A percentile compares a stretch with the other conserved stretches of the same genome.
phyloP scores from a whole-genome alignment of 2,113 vertebrate genomes.

The Proteles cristata region DNA sequence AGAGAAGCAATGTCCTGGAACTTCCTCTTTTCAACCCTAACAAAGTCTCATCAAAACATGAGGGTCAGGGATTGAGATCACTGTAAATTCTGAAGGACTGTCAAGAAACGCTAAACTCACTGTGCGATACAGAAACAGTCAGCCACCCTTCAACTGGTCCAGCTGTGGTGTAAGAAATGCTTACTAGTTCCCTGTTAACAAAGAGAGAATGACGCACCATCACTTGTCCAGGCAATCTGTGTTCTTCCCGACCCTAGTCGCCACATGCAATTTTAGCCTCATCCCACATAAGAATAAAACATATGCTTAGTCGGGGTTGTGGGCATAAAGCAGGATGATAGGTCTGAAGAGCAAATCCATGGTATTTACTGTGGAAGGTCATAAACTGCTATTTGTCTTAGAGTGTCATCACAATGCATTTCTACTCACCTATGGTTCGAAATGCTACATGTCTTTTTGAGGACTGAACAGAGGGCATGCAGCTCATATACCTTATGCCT shows the following conservation, averaged over 20 bases:
- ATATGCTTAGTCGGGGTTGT: neutral
- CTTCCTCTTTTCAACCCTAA: neutral
- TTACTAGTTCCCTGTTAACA: neutral
- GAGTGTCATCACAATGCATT: neutral
- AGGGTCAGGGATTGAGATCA: neutral
- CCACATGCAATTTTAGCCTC: neutral
- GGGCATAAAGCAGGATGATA: neutral
- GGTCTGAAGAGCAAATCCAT: neutral
- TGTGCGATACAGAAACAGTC: neutral
- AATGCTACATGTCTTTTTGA: neutral
- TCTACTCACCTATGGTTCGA: neutral
- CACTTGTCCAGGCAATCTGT: neutral
- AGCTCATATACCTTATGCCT: neutral
- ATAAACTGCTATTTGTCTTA: neutral
- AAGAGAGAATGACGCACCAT: neutral
- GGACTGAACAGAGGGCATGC: neutral
- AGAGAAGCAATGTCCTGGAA: neutral
- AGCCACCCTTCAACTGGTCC: neutral
- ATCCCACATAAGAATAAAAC: neutral
- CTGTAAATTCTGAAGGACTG: neutral
- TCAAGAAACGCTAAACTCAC: neutral
- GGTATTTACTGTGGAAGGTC: neutral
- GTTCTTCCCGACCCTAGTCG: no score
- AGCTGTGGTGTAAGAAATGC: neutral
- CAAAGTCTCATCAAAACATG: neutral